Percentiles rank a stretch among this genome's conserved stretches.
Evolutionary conservation across 1,140 invertebrate species (phyloP).

Genomic region (Diorhabda elongata): DNA sequence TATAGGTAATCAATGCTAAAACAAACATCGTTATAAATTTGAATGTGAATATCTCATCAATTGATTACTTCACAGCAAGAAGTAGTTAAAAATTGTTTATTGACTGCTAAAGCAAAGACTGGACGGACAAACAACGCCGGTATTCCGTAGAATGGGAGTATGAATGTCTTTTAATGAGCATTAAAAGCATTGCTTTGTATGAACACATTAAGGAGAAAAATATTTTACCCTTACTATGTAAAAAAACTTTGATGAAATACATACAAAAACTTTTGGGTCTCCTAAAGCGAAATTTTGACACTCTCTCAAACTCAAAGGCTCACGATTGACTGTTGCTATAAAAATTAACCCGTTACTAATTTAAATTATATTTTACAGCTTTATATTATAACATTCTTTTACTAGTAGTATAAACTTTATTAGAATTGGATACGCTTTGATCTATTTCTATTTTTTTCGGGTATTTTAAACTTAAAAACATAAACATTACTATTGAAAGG

Average conservation of each 20-base stretch:
- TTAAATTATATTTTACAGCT: neutral
- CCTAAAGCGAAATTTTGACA: neutral
- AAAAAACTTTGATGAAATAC: constrained; percentile 1
- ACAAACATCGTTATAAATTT: no score
- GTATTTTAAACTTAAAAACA: neutral
- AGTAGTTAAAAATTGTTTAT: neutral
- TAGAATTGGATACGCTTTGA: constrained; percentile 5
- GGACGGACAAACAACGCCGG: neutral
- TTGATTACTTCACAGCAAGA: neutral
- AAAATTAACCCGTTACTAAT: neutral
- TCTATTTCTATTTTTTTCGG: neutral
- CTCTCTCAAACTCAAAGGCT: neutral
- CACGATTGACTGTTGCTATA: neutral
- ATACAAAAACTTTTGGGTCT: neutral
- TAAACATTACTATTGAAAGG: neutral
- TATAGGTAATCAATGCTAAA: no score
- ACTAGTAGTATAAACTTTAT: neutral
- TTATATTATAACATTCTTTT: neutral
- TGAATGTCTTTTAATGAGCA: no score
- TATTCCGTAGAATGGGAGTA: neutral
- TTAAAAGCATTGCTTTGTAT: no score
- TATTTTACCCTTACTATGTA: no score
- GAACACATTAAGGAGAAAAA: no score
- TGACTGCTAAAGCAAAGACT: neutral
- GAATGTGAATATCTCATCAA: neutral